Conservation (phyloP, 2,797 vertebrate genomes). For the Benthosema pterotum region DNA sequence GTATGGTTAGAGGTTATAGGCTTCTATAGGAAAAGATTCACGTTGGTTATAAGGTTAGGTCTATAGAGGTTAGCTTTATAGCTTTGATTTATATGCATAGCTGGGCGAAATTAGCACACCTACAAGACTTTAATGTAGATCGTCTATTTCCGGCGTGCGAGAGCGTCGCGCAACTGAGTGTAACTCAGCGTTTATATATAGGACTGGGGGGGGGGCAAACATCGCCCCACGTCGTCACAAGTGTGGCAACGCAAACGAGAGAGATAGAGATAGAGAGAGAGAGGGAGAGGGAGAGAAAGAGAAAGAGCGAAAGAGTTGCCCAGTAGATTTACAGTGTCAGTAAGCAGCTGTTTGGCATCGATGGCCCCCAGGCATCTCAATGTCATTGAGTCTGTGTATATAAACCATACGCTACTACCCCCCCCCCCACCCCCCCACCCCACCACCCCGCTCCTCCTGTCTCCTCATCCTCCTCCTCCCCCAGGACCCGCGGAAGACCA, state of each 20-base stretch:
- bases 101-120: too few species aligned
- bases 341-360: constrained; percentile 73
- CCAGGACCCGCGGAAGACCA: constrained; percentile 24
- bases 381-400: constrained; percentile 63
- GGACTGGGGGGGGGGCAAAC: too few species aligned
- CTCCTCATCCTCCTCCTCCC: constrained; percentile 19
- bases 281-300: constrained; percentile 40
- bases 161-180: too few species aligned
- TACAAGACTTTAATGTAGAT: too few species aligned
- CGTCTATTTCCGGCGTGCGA: neutral
- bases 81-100: too few species aligned
- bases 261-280: neutral
- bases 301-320: constrained; percentile 61
- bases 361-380: constrained; percentile 62
- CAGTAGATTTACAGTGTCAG: constrained; percentile 73
- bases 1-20: too few species aligned
- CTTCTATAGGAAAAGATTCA: too few species aligned
- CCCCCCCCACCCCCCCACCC: constrained; percentile 18
- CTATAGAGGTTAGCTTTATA: too few species aligned
- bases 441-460: neutral
- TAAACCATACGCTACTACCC: constrained; percentile 39
- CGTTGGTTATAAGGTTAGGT: too few species aligned
- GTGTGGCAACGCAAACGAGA: too few species aligned
- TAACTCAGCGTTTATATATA: too few species aligned
- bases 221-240: too few species aligned